Evolutionary conservation across 2,797 vertebrate species (phyloP).

Genomic region (Apogon talboti): DNA sequence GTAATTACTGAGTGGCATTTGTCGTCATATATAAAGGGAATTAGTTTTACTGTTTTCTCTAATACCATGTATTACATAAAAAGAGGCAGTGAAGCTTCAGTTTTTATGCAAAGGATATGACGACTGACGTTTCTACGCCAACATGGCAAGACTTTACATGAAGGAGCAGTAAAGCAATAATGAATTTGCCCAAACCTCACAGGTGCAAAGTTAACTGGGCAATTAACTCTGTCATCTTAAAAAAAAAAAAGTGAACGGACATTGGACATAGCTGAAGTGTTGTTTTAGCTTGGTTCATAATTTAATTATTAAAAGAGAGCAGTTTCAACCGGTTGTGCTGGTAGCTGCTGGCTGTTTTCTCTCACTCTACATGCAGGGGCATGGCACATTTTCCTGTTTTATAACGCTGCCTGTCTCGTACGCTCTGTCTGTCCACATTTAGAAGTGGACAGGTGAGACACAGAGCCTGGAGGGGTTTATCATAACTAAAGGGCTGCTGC

Average conservation of each 20-base stretch:
- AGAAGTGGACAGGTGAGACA: not conserved
- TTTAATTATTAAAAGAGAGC: constrained; percentile 79
- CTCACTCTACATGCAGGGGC: constrained; percentile 52
- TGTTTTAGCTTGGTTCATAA: constrained; percentile 53
- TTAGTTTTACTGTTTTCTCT: constrained; percentile 6
- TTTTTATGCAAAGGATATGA: not conserved
- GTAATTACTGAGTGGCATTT: not conserved
- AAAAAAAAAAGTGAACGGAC: constrained; percentile 1
- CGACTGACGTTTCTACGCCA: not conserved
- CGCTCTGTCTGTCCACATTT: constrained; percentile 16
- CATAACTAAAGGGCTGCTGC: not conserved
- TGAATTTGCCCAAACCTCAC: not conserved
- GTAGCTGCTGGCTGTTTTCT: constrained; percentile 52
- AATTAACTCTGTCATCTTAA: not conserved
- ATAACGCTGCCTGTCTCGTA: constrained; percentile 3
- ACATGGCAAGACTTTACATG: not conserved
- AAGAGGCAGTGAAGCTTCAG: not conserved
- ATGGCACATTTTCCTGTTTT: constrained; percentile 25
- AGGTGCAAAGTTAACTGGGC: constrained; percentile 23
- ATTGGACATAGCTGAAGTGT: constrained; percentile 26
- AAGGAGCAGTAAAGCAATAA: constrained; percentile 42
- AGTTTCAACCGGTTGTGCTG: constrained; percentile 78
- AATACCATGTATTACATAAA: not conserved
- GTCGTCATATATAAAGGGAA: not conserved
- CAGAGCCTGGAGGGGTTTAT: not conserved